These are phyloP conservation scores for Hyperopisus bebe DNA, from an alignment of 2,113 vertebrate genomes.

Conservation along the genomic window DNA sequence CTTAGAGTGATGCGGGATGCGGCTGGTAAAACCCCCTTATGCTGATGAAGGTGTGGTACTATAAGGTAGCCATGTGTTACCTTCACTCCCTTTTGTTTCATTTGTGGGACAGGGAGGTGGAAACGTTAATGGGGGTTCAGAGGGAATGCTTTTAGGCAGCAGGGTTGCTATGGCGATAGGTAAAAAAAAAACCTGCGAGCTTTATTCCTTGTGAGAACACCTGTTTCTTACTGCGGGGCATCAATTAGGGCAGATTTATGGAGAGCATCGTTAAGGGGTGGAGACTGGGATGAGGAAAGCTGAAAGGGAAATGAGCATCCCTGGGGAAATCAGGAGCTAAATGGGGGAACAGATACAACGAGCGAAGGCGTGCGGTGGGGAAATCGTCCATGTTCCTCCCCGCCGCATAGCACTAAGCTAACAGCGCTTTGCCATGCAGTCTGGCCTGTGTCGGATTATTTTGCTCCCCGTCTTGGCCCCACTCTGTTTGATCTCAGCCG, in stretches of 20 bases:
- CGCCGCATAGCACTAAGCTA: neutral
- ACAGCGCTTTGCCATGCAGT: neutral
- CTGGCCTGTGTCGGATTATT: neutral
- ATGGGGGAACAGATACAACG: neutral
- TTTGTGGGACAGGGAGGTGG: neutral
- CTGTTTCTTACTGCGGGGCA: slow-evolving; percentile 41
- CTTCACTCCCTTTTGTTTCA: neutral
- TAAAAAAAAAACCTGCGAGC: slow-evolving; percentile 15
- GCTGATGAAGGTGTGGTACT: neutral
- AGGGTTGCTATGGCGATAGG: slow-evolving; percentile 44
- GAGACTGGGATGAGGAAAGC: slow-evolving; percentile 47
- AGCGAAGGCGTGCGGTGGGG: neutral
- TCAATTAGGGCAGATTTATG: slow-evolving; percentile 48
- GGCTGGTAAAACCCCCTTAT: neutral
- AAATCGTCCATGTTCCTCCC: neutral
- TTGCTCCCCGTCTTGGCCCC: neutral
- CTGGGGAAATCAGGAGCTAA: slow-evolving; percentile 50
- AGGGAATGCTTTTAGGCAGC: slow-evolving; percentile 21
- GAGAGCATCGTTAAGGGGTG: slow-evolving; percentile 50
- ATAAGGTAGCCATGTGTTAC: neutral
- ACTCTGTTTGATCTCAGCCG: neutral
- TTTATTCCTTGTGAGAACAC: slow-evolving; percentile 42
- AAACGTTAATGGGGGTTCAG: slow-evolving; percentile 28
- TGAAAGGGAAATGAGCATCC: slow-evolving; percentile 44
- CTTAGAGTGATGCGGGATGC: neutral